Conservation (phyloP, 2,113 vertebrate genomes). For the Gadus macrocephalus region DNA sequence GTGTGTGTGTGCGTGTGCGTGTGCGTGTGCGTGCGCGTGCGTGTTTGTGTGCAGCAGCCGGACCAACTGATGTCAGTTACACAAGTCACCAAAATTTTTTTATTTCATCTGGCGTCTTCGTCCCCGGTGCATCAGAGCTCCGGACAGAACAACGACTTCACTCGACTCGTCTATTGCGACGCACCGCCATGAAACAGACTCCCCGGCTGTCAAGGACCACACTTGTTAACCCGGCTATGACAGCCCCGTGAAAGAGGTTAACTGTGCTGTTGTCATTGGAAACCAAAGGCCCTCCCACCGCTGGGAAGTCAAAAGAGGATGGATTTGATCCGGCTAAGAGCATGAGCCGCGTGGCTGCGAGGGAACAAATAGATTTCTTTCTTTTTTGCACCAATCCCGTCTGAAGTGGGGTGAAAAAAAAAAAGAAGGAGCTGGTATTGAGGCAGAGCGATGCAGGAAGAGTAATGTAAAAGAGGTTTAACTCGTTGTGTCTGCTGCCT, state of each 20-base stretch:
- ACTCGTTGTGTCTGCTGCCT: not conserved
- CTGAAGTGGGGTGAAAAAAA: too few species aligned
- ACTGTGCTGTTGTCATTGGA: not conserved
- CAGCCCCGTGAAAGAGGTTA: not conserved
- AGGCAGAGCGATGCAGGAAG: not conserved
- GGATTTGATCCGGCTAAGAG: not conserved
- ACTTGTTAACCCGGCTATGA: not conserved
- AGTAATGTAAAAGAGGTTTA: not conserved
- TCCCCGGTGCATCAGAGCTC: too few species aligned
- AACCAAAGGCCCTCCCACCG: not conserved
- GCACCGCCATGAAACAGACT: too few species aligned
- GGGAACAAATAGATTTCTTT: not conserved
- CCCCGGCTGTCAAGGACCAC: too few species aligned
- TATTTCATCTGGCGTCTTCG: too few species aligned
- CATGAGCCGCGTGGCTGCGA: not conserved
- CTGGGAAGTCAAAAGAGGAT: not conserved
- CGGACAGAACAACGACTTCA: too few species aligned
- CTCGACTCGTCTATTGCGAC: too few species aligned
- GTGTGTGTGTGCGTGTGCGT: too few species aligned
- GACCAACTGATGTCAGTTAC: too few species aligned
- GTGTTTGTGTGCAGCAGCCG: too few species aligned
- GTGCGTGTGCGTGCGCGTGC: too few species aligned
- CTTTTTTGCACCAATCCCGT: not conserved
- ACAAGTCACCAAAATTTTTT: too few species aligned
- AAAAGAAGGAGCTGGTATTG: not conserved